Base-by-base conservation (phyloP, 2,797 vertebrate genomes). In the Cirrhinus mrigala region DNA sequence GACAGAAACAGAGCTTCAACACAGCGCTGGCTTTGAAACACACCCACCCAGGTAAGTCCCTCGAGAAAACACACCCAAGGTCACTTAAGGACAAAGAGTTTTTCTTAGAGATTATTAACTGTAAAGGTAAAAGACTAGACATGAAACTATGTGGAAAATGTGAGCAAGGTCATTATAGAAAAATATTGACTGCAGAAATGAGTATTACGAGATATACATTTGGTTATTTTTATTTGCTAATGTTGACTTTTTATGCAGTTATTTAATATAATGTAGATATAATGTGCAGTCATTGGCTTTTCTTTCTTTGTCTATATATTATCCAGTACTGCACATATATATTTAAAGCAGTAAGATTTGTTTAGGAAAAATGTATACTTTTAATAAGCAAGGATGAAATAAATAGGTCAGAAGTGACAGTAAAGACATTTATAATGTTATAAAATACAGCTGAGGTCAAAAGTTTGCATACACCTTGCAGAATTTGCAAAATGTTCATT, bases 1-100 rank as follows among this genome's bases (percentile, higher is more conserved):
- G 52, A 73, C 69, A 18, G 75, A 83, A 3, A 82, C 88, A 10
- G 90, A 91, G 50, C 71, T 90, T 8, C 74, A 73, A 29, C 75
- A 79, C 29, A 80, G 37, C 3, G 11, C 27, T 29, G 91, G 88
- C 81, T 93, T 90, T 2, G 90, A 91, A 84, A 94, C 95, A 84
- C 96, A 96, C 3, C 88, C 85, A 79, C 97, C 97, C 70, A 97
- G 98, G 98, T 99, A 90, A 86, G 82, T 37, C 7, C 5, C 54
- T 54, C 15, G 1, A 60, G 20, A 37, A 81, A 16, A 70, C 7
- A 69, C 27, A 20, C 2, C 24, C 20, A 68, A 50, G 3, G 27
- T 68, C 66, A 70, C 50, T 70, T 48, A 33, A 29, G 22, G 18
- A 44, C 3, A 24, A 3, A 2, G 4, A 33, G 18, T n/a, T 54